Evolutionary conservation across 2,797 vertebrate species (phyloP), one percentile per base, ranked within the genome.

Genomic region (Crax fasciolata): DNA sequence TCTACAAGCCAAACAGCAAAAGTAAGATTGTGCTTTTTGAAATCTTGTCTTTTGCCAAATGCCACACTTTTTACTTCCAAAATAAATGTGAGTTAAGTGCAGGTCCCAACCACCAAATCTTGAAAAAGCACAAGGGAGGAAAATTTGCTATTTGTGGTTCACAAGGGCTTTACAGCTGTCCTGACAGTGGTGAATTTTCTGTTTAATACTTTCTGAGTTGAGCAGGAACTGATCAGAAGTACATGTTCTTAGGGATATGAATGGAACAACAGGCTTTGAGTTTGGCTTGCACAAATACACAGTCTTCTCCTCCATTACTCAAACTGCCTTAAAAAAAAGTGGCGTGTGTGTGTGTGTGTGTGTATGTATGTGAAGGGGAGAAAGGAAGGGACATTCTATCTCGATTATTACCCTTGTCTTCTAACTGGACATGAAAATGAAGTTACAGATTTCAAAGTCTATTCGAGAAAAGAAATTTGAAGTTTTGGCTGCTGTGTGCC

Each of bases 381-480:
- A 66, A 73, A 90, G 57, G 82, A 80, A 87, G 66, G 74, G 67
- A 75, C 8, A 27, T 55, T 55, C 59, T 78, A 43, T 14, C 38
- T 94, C 4, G 4, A 28, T 72, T 55, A 80, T 87, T 7, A 63
- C 6, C 41, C 35, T 65, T 38, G 32, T 41, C 32, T 84, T 78
- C 67, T 88, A 58, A 30, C 21, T 68, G 77, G 87, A 70, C 70
- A 54, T 32, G 67, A 91, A 23, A 71, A 90, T 35, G 63, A 80
- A 19, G n/a, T 73, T 84, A 72, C 65, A 78, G 58, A 78, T 81
- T 75, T 86, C 70, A 41, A 94, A 91, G 51, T 79, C 24, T 48
- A 12, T 67, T n/a, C 28, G 35, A 95, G 27, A 8, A 59, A 52
- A 88, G 24, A 90, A 88, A 79, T 76, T 90, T 68, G 27, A 58